These are phyloP conservation scores for Micromys minutus DNA, from an alignment of 2,113 vertebrate species.

Conservation along the genomic window DNA sequence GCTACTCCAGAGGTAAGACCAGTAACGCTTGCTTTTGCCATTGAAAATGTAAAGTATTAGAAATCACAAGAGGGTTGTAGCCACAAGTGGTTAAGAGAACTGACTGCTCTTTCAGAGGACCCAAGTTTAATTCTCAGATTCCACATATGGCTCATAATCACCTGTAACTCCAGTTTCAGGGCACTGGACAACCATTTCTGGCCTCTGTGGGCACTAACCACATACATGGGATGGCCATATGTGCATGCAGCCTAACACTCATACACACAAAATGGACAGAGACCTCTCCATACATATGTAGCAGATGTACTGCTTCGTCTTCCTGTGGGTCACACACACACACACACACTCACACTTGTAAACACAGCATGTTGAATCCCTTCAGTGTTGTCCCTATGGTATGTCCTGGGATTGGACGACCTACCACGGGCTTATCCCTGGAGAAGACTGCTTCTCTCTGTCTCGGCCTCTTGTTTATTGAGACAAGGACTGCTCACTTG, in stretches of 20 bases:
- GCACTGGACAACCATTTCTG: not conserved
- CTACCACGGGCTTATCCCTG: not conserved
- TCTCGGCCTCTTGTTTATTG: not conserved
- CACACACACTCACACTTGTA: not conserved
- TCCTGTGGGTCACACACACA: no score
- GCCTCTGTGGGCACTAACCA: not conserved
- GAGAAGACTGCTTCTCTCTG: not conserved
- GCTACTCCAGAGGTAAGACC: slow-evolving; percentile 92
- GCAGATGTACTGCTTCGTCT: no score
- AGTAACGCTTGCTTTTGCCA: not conserved
- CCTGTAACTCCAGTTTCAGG: not conserved
- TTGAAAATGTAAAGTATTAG: slow-evolving; percentile 33
- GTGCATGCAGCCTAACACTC: not conserved
- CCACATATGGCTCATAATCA: not conserved
- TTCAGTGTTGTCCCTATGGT: not conserved
- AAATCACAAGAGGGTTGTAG: slow-evolving; percentile 1
- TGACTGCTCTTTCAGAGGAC: not conserved
- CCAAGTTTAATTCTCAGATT: not conserved
- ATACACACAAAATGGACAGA: not conserved
- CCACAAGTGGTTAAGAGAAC: not conserved
- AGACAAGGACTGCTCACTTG: not conserved
- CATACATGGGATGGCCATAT: not conserved
- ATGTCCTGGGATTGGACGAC: not conserved
- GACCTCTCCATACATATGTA: no score
- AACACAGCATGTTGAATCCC: not conserved